phyloP scores from a whole-genome alignment of 2,888 invertebrate genomes.

The Syrphus vitripennis region DNA sequence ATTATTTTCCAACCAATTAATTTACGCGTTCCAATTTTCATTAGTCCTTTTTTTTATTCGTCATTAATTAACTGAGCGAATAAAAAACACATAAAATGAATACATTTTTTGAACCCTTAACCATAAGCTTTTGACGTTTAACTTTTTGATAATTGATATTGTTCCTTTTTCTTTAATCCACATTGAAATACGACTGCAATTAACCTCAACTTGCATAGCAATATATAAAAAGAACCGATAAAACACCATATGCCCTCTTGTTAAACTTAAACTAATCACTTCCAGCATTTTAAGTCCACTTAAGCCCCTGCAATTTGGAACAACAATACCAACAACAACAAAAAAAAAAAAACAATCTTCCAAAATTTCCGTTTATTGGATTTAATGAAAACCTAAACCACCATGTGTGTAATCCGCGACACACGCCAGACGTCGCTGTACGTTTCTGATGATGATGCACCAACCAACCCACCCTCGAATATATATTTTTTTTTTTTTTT shows the following conservation, averaged over 20 bases:
- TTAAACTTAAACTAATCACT: conserved; percentile 43
- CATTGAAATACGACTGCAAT: conserved; percentile 40
- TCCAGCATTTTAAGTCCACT: conserved; percentile 16
- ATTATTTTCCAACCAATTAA: background rate
- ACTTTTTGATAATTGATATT: conserved; percentile 14
- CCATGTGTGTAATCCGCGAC: conserved; percentile 56
- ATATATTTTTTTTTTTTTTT: background rate
- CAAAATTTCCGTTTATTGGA: conserved; percentile 50
- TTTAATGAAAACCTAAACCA: conserved; percentile 37
- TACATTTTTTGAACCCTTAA: background rate
- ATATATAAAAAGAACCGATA: background rate
- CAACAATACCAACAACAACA: background rate
- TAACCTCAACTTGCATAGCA: conserved; percentile 21
- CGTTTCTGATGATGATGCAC: conserved; percentile 3
- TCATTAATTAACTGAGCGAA: background rate
- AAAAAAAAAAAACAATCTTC: background rate
- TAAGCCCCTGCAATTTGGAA: conserved; percentile 34
- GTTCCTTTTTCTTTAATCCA: background rate
- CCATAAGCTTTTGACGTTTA: background rate
- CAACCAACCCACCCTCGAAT: background rate
- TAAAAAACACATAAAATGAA: background rate
- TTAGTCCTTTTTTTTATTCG: background rate
- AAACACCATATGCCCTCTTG: conserved; percentile 26
- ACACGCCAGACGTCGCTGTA: conserved; percentile 50
- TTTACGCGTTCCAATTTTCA: background rate